Conservation (phyloP, 2,797 vertebrate genomes). For the Eulemur coronatus region DNA sequence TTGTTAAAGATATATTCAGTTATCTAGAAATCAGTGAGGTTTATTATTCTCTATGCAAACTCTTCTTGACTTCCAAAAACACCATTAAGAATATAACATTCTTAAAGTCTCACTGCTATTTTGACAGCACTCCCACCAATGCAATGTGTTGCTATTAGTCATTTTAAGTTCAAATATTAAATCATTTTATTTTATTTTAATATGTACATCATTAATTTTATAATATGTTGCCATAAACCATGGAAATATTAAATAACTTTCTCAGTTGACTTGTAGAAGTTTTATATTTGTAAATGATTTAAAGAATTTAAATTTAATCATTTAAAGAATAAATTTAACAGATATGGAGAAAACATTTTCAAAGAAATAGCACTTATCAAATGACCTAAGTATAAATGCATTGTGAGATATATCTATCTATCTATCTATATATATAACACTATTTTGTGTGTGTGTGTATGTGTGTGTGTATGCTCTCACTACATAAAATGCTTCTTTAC, state of each 20-base stretch:
- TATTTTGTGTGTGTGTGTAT: background rate
- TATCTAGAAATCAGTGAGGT: background rate
- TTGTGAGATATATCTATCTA: background rate
- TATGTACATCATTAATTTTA: background rate
- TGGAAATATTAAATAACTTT: background rate
- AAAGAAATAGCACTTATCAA: background rate
- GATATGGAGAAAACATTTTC: background rate
- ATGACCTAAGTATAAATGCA: background rate
- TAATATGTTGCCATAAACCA: background rate
- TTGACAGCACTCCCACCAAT: background rate
- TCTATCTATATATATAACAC: background rate
- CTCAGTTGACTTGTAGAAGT: background rate
- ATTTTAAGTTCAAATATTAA: background rate
- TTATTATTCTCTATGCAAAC: background rate
- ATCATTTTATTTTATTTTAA: background rate
- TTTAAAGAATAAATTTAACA: background rate
- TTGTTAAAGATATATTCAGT: background rate
- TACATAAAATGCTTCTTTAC: background rate
- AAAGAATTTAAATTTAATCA: too few relatives aligned
- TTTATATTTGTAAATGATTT: background rate
- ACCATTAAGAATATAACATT: constrained; percentile 6
- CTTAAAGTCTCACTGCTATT: background rate
- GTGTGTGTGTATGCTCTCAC: background rate
- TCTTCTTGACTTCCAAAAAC: background rate
- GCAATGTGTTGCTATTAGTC: background rate